Percentiles rank a stretch among this genome's conserved stretches.
phyloP scores from a whole-genome alignment of 2,113 vertebrate species.

The Columba livia region DNA sequence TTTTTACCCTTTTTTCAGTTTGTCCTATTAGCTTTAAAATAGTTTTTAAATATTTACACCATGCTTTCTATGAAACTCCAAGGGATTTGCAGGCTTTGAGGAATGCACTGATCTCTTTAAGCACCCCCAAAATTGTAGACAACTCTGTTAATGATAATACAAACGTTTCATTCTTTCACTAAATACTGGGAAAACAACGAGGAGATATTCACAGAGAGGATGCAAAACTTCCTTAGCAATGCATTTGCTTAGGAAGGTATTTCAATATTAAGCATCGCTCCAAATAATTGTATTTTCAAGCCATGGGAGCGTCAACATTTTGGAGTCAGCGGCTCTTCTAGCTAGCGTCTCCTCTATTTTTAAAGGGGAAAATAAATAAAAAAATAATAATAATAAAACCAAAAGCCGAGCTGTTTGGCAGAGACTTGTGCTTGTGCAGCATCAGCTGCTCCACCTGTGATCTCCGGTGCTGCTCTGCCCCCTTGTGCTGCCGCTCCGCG shows the following conservation, averaged over 20 bases:
- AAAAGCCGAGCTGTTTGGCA: background rate
- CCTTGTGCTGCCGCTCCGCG: slow-evolving; percentile 82
- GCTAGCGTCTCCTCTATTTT: background rate
- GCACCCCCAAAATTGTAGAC: background rate
- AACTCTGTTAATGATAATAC: background rate
- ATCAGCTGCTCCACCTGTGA: slow-evolving; percentile 66
- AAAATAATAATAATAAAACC: background rate
- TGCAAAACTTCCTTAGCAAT: background rate
- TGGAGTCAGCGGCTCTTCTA: background rate
- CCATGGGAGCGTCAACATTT: fast-evolving
- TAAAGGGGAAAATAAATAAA: background rate
- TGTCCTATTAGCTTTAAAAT: background rate
- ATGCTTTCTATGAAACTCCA: background rate
- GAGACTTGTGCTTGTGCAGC: background rate
- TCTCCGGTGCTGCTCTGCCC: slow-evolving; percentile 87
- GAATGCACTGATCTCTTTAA: background rate
- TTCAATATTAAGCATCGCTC: background rate
- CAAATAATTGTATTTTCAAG: background rate
- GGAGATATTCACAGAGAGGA: background rate
- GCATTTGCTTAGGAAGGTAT: background rate
- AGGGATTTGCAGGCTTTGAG: background rate
- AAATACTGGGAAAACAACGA: background rate
- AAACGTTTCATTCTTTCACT: background rate
- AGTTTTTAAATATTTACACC: background rate
- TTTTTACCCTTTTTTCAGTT: background rate